Evolutionary conservation across 1,140 invertebrate species (phyloP).

Genomic region (Acromyrmex heyeri): DNA sequence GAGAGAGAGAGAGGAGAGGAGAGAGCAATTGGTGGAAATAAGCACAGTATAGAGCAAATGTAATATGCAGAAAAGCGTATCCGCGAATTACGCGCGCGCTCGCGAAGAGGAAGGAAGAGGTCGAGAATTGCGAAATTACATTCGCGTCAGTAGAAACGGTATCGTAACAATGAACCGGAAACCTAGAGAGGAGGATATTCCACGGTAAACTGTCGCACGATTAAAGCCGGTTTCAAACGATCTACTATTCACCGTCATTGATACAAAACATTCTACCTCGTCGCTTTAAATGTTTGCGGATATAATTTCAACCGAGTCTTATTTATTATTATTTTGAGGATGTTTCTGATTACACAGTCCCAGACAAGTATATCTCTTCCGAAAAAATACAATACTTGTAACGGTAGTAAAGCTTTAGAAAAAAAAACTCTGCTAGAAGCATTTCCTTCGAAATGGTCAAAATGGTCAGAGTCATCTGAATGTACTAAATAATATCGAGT

Average conservation of each 20-base stretch:
- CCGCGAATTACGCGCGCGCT: slow-evolving; percentile 18
- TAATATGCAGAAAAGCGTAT: slow-evolving; percentile 34
- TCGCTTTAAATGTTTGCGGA: too few species aligned
- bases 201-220: slow-evolving; percentile 36
- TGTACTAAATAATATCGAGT: too few species aligned
- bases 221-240: slow-evolving; percentile 26
- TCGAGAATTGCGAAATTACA: slow-evolving; percentile 54
- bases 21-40: slow-evolving; percentile 34
- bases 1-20: slow-evolving; percentile 3
- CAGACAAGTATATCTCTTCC: too few species aligned
- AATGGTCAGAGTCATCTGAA: too few species aligned
- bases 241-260: slow-evolving; percentile 18
- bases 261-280: neutral
- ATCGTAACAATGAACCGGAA: slow-evolving; percentile 59
- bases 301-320: neutral
- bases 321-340: neutral
- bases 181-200: slow-evolving; percentile 27
- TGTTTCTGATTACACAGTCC: too few species aligned
- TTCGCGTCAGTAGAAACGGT: slow-evolving; percentile 38
- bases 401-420: too few species aligned
- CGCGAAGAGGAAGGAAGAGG: slow-evolving; percentile 57
- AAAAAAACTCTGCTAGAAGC: too few species aligned
- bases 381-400: too few species aligned
- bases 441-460: too few species aligned
- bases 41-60: slow-evolving; percentile 8